Conservation (phyloP, 2,797 vertebrate genomes). For the Argentina silus region DNA sequence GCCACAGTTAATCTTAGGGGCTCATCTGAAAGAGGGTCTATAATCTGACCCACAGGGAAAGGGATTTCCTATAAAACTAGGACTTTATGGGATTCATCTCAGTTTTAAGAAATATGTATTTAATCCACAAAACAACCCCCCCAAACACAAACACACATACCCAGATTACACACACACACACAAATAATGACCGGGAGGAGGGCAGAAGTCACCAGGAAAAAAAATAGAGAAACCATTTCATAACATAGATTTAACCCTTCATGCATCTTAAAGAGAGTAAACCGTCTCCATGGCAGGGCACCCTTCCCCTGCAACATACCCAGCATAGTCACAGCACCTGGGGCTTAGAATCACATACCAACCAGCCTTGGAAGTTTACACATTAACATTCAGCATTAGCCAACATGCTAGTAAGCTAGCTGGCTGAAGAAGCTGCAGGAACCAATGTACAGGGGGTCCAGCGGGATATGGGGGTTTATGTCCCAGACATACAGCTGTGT, state of each 20-base stretch:
- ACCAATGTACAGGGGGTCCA: conserved; percentile 6
- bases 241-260: too few relatives aligned
- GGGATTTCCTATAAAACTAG: conserved; percentile 3
- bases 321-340: neutral
- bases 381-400: neutral
- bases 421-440: conserved; percentile 9
- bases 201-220: too few relatives aligned
- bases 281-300: too few relatives aligned
- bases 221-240: too few relatives aligned
- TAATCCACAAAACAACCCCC: conserved; percentile 11
- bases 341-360: neutral
- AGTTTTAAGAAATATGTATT: conserved; percentile 9
- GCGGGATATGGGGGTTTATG: neutral
- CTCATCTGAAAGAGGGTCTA: neutral
- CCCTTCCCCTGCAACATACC: too few relatives aligned
- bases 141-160: neutral
- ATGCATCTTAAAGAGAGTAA: too few relatives aligned
- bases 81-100: neutral
- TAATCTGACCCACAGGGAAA: neutral
- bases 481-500: neutral
- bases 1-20: neutral
- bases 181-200: neutral
- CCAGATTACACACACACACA: neutral
- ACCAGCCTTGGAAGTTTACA: neutral
- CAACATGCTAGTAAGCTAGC: conserved; percentile 1